Conservation (phyloP, 2,888 invertebrate genomes). For the Andrena haemorrhoa region DNA sequence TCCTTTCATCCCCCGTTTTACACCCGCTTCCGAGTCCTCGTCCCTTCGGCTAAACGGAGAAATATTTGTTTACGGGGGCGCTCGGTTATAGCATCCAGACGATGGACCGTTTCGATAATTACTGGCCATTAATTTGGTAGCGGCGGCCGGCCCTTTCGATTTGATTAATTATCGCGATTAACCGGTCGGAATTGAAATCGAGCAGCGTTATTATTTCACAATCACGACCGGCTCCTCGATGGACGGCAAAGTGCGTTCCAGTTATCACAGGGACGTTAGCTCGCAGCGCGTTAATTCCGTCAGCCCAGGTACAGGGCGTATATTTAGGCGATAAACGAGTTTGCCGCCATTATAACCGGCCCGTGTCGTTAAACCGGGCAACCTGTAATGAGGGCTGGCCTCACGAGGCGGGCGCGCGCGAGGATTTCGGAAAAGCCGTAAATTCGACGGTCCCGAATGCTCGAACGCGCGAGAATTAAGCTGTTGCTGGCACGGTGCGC, state of each 20-base stretch:
- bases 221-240: conserved; percentile 18
- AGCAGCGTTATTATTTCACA: conserved; percentile 19
- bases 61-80: too few species aligned
- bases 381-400: conserved; percentile 45
- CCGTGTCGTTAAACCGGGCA: conserved; percentile 54
- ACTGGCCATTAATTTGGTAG: conserved; percentile 27
- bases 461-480: conserved; percentile 50
- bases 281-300: conserved; percentile 57
- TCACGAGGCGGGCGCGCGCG: conserved; percentile 25
- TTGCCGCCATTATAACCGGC: conserved; percentile 52
- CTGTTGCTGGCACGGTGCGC: conserved; percentile 11
- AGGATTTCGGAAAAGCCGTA: conserved; percentile 64
- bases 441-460: conserved; percentile 56
- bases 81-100: too few species aligned
- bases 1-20: too few species aligned
- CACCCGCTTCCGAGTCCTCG: too few species aligned
- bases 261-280: conserved; percentile 38
- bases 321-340: conserved; percentile 63
- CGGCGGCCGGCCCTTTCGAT: not conserved
- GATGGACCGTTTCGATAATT: conserved; percentile 22
- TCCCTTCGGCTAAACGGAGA: too few species aligned
- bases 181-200: conserved; percentile 27
- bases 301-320: not conserved
- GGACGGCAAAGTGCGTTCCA: conserved; percentile 13
- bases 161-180: conserved; percentile 29